Percentiles rank a stretch among this genome's conserved stretches.
Evolutionary conservation across 53 echinoderm and acorn worm genomes (phyloP).

Genomic region (Arbacia lixula): DNA sequence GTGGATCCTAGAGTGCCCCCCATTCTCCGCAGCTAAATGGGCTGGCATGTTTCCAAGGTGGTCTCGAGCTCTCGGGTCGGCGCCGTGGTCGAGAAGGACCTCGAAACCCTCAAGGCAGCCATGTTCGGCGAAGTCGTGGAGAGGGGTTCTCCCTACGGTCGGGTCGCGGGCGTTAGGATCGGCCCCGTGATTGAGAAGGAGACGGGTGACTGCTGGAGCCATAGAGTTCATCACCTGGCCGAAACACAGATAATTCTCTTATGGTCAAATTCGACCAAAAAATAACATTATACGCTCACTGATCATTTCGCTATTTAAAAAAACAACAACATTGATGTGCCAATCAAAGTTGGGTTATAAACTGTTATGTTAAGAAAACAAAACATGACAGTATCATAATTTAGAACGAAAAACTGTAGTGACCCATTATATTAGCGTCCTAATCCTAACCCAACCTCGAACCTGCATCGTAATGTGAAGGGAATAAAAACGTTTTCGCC

Average conservation of each 20-base stretch:
- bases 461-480: too few species aligned
- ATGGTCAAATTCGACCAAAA: too few species aligned
- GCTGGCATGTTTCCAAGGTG: slow-evolving; percentile 35
- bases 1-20: not conserved
- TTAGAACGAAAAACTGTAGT: too few species aligned
- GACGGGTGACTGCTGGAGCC: not conserved
- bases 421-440: too few species aligned
- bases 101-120: not conserved
- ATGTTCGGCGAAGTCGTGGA: slow-evolving; percentile 25
- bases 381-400: too few species aligned
- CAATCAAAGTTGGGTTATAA: too few species aligned
- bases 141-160: not conserved
- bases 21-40: slow-evolving; percentile 15
- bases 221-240: slow-evolving; percentile 15
- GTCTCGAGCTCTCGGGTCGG: slow-evolving; percentile 16
- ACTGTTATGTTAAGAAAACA: too few species aligned
- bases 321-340: too few species aligned
- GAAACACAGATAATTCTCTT: not conserved
- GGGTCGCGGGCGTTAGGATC: slow-evolving; percentile 4
- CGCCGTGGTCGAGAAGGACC: slow-evolving; percentile 7
- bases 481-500: too few species aligned
- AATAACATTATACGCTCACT: too few species aligned
- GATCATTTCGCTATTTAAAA: too few species aligned
- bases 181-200: not conserved
- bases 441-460: too few species aligned